Base-by-base conservation (phyloP, 2,888 invertebrate species). In the Polietes domitor region DNA sequence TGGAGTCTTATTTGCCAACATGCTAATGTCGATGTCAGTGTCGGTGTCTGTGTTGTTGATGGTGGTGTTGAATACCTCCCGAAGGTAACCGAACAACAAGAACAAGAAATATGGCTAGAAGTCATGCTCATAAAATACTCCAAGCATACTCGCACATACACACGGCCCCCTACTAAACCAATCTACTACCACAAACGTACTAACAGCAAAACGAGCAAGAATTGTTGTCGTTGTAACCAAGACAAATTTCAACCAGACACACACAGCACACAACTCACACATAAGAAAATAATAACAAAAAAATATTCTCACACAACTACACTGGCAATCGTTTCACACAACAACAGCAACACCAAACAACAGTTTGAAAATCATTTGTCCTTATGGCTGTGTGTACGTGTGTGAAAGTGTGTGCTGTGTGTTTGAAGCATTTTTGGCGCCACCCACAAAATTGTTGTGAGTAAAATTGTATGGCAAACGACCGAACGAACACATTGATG, bases 61-160 rank as follows among this genome's bases (percentile, higher is more conserved):
- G 73, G 61, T 79, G 61, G 50, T 80, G 65, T 63, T 65, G 65
- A 41, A 15, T 50, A 68, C 37, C 37, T 41, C n/a, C 65, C 19
- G 53, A 53, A 76, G 70, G 43, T 61, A 61, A 70, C 43, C 37
- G 50, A 73, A 58, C 32, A 73, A 73, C 55, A 73, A 71, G 50
- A 71, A 58, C 58, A 73, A 73, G 73, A 84, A 79, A 78, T 73
- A 84, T 84, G 81, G 76, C 81, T 76, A 80, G 81, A 70, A 81
- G 84, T 81, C 84, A 84, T 84, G 84, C 84, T 84, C 84, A 81
- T 84, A 84, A 81, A 81, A 79, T 84, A 81, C 68, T 68, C 41
- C 68, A 41, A 19, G 65, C 65, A 37, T 65, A 75, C 75, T 55
- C 50, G 15, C 63, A 53, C 53, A 68, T 43, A 41, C 24, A 28